phyloP scores from a whole-genome alignment of 2,888 invertebrate genomes.

The Trachelus troglodyta region DNA sequence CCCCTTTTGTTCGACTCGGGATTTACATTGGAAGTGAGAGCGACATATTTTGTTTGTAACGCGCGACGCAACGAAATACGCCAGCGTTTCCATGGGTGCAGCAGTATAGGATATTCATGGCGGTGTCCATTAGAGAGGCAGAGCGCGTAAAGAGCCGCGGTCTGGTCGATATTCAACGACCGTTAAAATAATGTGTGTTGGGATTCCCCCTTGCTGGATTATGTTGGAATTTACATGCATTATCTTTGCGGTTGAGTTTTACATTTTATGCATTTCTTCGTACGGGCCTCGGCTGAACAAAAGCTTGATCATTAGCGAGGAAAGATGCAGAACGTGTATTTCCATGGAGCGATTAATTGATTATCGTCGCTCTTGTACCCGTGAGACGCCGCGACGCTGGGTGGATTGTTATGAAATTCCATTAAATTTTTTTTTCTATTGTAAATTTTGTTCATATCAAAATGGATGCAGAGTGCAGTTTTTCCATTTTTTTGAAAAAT shows the following conservation, averaged over 20 bases:
- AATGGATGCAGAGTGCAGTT: too few relatives aligned
- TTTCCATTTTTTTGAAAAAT: too few relatives aligned
- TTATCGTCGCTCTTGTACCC: too few relatives aligned
- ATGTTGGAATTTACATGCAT: conserved; percentile 21
- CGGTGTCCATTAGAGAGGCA: conserved; percentile 17
- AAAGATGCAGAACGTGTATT: too few relatives aligned
- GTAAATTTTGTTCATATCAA: too few relatives aligned
- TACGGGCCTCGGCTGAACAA: too few relatives aligned
- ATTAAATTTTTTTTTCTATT: too few relatives aligned
- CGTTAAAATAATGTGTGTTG: conserved; percentile 23
- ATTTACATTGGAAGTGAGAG: neutral
- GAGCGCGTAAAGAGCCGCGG: conserved; percentile 14
- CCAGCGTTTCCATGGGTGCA: neutral
- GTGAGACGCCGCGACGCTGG: too few relatives aligned
- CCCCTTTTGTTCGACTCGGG: neutral
- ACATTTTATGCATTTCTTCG: too few relatives aligned
- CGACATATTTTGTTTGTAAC: neutral
- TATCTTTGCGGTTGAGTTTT: neutral
- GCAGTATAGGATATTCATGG: neutral
- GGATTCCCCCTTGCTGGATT: conserved; percentile 16
- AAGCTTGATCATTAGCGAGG: too few relatives aligned
- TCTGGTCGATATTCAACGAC: conserved; percentile 20
- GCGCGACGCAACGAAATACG: conserved; percentile 2
- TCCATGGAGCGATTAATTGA: too few relatives aligned
- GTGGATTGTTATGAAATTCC: too few relatives aligned